These are phyloP conservation scores for Unio pictorum DNA, from an alignment of 2,888 invertebrate species.

Conservation along the genomic window DNA sequence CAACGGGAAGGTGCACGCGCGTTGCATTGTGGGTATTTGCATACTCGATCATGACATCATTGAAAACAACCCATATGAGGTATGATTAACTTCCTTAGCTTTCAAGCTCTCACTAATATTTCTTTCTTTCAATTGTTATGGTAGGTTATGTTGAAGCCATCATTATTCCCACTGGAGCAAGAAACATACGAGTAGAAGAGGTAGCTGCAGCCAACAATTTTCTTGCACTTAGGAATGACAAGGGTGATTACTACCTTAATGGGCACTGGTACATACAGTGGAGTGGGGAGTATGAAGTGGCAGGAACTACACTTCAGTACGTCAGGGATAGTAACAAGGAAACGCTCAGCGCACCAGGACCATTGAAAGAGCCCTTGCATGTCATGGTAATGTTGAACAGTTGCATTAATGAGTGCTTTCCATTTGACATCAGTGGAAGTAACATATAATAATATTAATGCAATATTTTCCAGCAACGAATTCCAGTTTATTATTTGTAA, in stretches of 20 bases:
- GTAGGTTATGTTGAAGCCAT: slow-evolving; percentile 79
- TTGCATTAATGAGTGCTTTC: background rate
- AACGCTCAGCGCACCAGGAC: slow-evolving; percentile 85
- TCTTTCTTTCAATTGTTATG: no score
- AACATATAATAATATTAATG: no score
- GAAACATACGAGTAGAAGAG: slow-evolving; percentile 85
- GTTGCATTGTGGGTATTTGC: no score
- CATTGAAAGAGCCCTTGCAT: slow-evolving; percentile 84
- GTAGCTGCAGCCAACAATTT: slow-evolving; percentile 84
- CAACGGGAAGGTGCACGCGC: no score
- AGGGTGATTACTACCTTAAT: slow-evolving; percentile 83
- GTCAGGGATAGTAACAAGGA: slow-evolving; percentile 83
- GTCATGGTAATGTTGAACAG: slow-evolving; percentile 79
- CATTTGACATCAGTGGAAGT: no score
- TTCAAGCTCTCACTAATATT: no score
- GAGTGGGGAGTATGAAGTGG: slow-evolving; percentile 87
- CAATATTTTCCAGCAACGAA: no score
- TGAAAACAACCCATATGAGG: no score
- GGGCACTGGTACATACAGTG: slow-evolving; percentile 80
- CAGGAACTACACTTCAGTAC: slow-evolving; percentile 85
- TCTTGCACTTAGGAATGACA: slow-evolving; percentile 81
- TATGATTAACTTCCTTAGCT: no score
- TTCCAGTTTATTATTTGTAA: no score
- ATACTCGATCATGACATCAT: no score
- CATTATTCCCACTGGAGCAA: slow-evolving; percentile 83